Base-by-base conservation (phyloP, 2,888 invertebrate species). In the Drosophila ezoana region DNA sequence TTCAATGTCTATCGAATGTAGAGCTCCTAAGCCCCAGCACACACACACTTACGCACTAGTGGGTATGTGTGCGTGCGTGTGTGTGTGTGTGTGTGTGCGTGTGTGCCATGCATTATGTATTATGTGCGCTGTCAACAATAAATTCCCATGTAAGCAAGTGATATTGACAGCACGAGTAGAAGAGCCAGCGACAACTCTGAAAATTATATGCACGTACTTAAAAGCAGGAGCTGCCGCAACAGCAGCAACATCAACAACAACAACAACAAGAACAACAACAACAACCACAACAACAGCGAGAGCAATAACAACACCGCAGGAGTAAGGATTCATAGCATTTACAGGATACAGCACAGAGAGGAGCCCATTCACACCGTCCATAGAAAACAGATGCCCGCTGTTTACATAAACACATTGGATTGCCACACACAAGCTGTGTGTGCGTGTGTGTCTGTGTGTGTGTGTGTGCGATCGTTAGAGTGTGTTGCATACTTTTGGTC, bases 191-290 rank as follows among this genome's bases (percentile, higher is more conserved):
- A 73, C 71, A 66, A 66, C 66, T 66, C 37, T 81, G 79, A 73
- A 88, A 86, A 84, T 84, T 88, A 82, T 82, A 84, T 88, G 71
- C 84, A 83, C 78, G 83, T 82, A 88, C 84, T 86, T 88, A 84
- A 86, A 83, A 76, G 59, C 82, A 82, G 87, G 47, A 38, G 43
- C 51, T 49, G 48, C 28, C 53, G 10, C 58, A 32, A 11, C 4
- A 51, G 11, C 35, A 37, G 6, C 20, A 51, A 4, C 35, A 37
- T 10, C 37, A 20, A 4, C 23, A 18, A 18, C 28, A 44, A 13
- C 41, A 41, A 18, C 18, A 20, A n/a, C 53, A 32, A 18, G 53
- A 32, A 11, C 4, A 51, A 8, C 35, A 37, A 6, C 20, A 51
- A 8, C 35, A 20, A n/a, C 37, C 14, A 8, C 23, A 18, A 18